These are phyloP conservation scores for Scyliorhinus canicula DNA, from an alignment of 2,797 vertebrate genomes.

Conservation along the genomic window DNA sequence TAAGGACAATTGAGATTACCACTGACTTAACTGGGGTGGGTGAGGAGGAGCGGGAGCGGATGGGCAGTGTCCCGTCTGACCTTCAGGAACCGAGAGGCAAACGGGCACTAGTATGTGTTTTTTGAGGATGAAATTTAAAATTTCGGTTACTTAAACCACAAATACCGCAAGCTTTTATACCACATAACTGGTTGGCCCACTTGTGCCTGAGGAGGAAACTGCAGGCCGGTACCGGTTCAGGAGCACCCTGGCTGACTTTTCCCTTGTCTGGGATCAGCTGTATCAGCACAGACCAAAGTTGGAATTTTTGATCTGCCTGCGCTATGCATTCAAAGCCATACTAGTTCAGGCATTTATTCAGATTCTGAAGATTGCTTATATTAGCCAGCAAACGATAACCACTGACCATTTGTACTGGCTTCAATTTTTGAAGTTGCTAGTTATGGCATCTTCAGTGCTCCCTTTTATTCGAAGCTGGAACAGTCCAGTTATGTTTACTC, in stretches of 20 bases:
- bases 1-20: not conserved
- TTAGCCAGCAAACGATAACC: not conserved
- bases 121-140: not conserved
- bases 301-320: not conserved
- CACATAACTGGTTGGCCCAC: not conserved
- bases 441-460: not conserved
- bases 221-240: not conserved
- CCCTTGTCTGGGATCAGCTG: not conserved
- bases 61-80: not conserved
- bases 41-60: no score
- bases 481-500: not conserved
- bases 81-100: not conserved
- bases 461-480: not conserved
- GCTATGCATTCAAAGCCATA: no score
- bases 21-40: not conserved
- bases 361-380: not conserved
- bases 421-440: not conserved
- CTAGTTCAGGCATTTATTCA: not conserved
- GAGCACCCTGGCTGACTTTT: not conserved
- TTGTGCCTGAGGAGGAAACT: not conserved
- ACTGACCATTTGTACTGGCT: not conserved
- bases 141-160: not conserved
- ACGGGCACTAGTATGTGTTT: no score
- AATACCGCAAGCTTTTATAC: not conserved
- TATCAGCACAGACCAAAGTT: not conserved